Evolutionary conservation across 2,888 invertebrate genomes (phyloP), one percentile per base, ranked within the genome.

Genomic region (Tipula vernalis): DNA sequence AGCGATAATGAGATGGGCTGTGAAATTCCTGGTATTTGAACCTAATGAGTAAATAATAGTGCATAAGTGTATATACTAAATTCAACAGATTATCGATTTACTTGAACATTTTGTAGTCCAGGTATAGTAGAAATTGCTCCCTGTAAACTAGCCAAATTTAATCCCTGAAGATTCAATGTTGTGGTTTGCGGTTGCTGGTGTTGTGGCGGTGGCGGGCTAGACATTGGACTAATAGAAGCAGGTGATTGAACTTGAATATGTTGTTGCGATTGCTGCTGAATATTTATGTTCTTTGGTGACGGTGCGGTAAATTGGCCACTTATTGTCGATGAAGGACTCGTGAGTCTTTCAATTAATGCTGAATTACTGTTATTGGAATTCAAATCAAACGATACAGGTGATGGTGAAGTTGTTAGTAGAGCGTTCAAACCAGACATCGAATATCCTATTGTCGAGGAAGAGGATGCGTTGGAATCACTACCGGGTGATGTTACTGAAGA

Each of bases 21-120:
- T n/a, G 96, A 94, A 87, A 97, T 94, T 71, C 96, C 96, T 12
- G 96, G 96, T 89, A 97, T 94, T 90, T 97, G 97, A 86, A 96
- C 95, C 92, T 93, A 89, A 87, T 88, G 88, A 84, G 2, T 39
- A 42, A 71, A 28, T 15, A 36, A 87, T n/a, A 28, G 36, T 83
- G 0, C 28, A n/a, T 47, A 15, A 0, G 3, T 39, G 39, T 39
- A 39, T 6, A 39, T 39, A 6, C 5, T 12, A 28, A 36, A 57
- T 71, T 85, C n/a, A 51, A 71, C 8, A 71, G 28, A 28, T 51
- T 36, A 39, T 12, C 4, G 36, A 87, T 86, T 88, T 88, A 93
- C 94, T 92, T 96, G 95, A 87, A 96, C 95, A 91, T 96, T 96
- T 90, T 96, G 96, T 86, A 96, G 91, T 41, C 95, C 95, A 88